Evolutionary conservation across 92 coral and sea anemone genomes (phyloP), one percentile per base, ranked within the genome.

Genomic region (Phymanthus crucifer): DNA sequence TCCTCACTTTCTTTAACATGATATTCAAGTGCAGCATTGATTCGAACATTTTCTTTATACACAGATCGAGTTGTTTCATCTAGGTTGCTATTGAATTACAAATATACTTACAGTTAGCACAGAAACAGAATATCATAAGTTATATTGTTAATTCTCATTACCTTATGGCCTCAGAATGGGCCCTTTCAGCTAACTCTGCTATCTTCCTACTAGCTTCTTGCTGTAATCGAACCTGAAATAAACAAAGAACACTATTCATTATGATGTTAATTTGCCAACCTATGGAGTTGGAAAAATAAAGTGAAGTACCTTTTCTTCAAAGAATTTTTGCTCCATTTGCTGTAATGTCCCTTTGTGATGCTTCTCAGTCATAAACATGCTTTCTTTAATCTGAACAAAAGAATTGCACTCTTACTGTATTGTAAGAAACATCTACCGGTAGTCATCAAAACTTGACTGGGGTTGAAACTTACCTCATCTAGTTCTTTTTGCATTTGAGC

Each of bases 391-490:
- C 99, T 96, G 80, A 19, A 14, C 16, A 34, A 69, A 38, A 69
- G 35, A 69, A 66, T 26, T 31, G n/a, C n/a, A n/a, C n/a, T n/a
- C n/a, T n/a, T n/a, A n/a, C n/a, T n/a, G n/a, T n/a, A n/a, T n/a
- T n/a, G n/a, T n/a, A n/a, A n/a, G n/a, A n/a, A n/a, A n/a, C n/a
- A n/a, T n/a, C n/a, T n/a, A n/a, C n/a, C n/a, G n/a, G n/a, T n/a
- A n/a, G n/a, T n/a, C n/a, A n/a, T n/a, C n/a, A n/a, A n/a, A n/a
- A n/a, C n/a, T n/a, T n/a, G n/a, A n/a, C n/a, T n/a, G n/a, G n/a
- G n/a, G n/a, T n/a, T n/a, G n/a, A n/a, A n/a, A n/a, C n/a, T n/a
- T 78, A 95, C 99, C 98, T 95, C 99, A 89, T 95, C 99, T 70
- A 95, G 83, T 66, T 95, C 99, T 70, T 88, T 78, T 71, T 95